Percentiles rank a stretch among this genome's conserved stretches.
These are phyloP conservation scores for Corythornis vintsioides DNA, from an alignment of 2,113 vertebrate genomes.

Conservation along the genomic window DNA sequence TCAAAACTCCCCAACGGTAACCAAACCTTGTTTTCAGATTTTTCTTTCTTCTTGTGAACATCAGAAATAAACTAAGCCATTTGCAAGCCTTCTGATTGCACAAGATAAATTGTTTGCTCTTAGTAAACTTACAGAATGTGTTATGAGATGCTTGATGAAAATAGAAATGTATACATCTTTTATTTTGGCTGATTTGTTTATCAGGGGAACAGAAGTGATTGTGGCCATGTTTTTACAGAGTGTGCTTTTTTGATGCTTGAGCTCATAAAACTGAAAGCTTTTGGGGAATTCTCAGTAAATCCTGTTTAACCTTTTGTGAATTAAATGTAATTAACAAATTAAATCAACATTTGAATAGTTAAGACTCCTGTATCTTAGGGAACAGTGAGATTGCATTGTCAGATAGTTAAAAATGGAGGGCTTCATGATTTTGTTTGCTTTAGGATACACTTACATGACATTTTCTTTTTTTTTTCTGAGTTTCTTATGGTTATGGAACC, in stretches of 20 bases:
- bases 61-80: not conserved
- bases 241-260: not conserved
- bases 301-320: not conserved
- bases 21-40: not conserved
- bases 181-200: not conserved
- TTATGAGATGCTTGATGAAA: not conserved
- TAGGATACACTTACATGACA: not conserved
- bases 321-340: not conserved
- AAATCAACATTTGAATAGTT: not conserved
- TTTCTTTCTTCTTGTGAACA: not conserved
- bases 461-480: not conserved
- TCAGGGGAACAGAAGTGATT: not conserved
- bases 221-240: not conserved
- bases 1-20: conserved; percentile 74
- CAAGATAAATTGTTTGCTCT: not conserved
- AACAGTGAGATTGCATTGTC: not conserved
- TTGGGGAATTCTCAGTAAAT: not conserved
- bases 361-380: not conserved
- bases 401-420: not conserved
- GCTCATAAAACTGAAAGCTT: not conserved
- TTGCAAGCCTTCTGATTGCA: not conserved
- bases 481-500: not conserved
- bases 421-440: not conserved
- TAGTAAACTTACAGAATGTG: not conserved
- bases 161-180: not conserved